Percentiles rank a stretch among this genome's conserved stretches.
phyloP scores from a whole-genome alignment of 2,113 vertebrate genomes.

The Labrus mixtus region DNA sequence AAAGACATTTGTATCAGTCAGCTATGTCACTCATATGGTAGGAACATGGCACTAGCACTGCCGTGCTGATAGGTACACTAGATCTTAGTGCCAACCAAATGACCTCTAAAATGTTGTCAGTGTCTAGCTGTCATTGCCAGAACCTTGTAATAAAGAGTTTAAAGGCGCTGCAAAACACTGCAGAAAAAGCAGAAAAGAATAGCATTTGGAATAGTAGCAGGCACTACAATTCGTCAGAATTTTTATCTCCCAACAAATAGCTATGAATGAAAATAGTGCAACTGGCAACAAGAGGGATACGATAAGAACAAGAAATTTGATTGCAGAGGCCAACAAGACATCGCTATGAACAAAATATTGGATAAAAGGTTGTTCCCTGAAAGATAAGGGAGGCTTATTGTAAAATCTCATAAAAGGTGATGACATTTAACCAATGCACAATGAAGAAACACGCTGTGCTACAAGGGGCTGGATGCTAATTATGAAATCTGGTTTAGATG shows the following conservation, averaged over 20 bases:
- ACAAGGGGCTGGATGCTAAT: conserved; percentile 20
- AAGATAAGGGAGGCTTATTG: conserved; percentile 53
- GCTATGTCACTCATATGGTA: neutral
- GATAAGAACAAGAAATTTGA: conserved; percentile 55
- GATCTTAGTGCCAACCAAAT: conserved; percentile 15
- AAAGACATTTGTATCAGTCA: neutral
- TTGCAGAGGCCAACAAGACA: conserved; percentile 50
- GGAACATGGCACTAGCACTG: neutral
- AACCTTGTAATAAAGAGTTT: conserved; percentile 33
- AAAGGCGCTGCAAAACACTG: neutral
- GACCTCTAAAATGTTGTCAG: neutral
- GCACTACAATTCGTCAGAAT: conserved; percentile 45
- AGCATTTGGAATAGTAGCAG: conserved; percentile 22
- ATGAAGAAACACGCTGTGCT: neutral
- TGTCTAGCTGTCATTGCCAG: neutral
- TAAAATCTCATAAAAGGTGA: conserved; percentile 33
- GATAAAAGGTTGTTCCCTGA: conserved; percentile 47
- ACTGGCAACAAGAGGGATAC: conserved; percentile 24
- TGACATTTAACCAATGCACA: conserved; percentile 14
- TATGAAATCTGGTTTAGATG: conserved; percentile 32
- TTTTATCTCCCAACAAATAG: conserved; percentile 62
- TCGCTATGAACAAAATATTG: conserved; percentile 21
- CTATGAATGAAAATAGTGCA: conserved; percentile 51
- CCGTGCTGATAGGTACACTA: neutral
- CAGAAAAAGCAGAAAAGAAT: conserved; percentile 22